These are phyloP conservation scores for Lithophane ornitopus DNA, from an alignment of 2,888 invertebrate genomes.

Conservation along the genomic window DNA sequence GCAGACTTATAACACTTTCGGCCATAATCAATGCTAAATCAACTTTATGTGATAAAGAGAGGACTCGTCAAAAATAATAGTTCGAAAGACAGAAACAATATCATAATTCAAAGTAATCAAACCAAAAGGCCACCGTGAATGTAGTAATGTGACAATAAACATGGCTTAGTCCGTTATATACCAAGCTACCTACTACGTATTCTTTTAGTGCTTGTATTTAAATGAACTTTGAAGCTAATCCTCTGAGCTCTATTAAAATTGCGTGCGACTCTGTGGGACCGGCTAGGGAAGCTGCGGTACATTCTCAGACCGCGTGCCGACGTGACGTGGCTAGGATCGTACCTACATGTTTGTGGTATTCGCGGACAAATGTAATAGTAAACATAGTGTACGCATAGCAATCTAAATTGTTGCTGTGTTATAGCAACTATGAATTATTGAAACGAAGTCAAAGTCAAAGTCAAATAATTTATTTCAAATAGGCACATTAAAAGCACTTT, in stretches of 20 bases:
- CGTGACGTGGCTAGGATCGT: constrained; percentile 37
- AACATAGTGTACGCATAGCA: constrained; percentile 17
- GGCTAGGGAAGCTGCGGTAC: constrained; percentile 49
- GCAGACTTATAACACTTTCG: neutral
- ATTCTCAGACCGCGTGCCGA: constrained; percentile 45
- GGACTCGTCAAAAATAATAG: neutral
- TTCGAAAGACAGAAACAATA: neutral
- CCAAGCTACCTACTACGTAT: constrained; percentile 24
- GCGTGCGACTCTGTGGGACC: constrained; percentile 56
- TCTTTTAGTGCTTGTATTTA: constrained; percentile 71
- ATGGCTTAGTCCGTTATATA: constrained; percentile 57
- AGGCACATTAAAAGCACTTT: too few relatives aligned
- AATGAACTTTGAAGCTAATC: constrained; percentile 73
- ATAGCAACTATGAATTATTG: neutral
- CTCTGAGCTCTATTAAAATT: constrained; percentile 71
- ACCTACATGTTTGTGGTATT: constrained; percentile 62
- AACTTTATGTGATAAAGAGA: neutral
- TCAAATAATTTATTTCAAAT: too few relatives aligned
- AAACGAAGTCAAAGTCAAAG: too few relatives aligned
- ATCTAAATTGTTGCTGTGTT: constrained; percentile 37
- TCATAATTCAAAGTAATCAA: neutral
- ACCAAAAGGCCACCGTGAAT: neutral
- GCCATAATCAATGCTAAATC: neutral
- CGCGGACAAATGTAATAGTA: constrained; percentile 41
- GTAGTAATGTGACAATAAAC: constrained; percentile 33